These are phyloP conservation scores for Cyanoderma ruficeps DNA, from an alignment of 2,113 vertebrate species.

Conservation along the genomic window DNA sequence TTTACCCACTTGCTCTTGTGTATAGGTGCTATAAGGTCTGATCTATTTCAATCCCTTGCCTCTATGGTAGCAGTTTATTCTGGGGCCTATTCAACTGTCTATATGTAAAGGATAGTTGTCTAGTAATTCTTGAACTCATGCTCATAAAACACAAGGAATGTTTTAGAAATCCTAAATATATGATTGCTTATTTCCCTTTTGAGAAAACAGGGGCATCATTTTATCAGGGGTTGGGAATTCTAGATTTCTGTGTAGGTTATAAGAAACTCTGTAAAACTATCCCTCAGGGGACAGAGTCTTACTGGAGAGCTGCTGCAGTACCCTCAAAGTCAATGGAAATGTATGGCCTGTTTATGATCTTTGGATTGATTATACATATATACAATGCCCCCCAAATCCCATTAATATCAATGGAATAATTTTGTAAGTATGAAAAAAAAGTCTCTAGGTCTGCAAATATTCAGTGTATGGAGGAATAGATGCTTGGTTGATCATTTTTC, in stretches of 20 bases:
- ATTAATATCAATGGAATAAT: not conserved
- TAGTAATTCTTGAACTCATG: not conserved
- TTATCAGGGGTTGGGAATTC: not conserved
- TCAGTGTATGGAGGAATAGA: not conserved
- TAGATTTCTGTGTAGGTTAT: not conserved
- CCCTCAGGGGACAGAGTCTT: not conserved
- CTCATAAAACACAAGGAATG: not conserved
- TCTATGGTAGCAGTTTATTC: not conserved
- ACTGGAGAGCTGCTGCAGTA: not conserved
- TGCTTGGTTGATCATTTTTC: not conserved
- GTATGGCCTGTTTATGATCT: not conserved
- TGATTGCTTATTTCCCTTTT: not conserved
- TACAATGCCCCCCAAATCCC: not conserved
- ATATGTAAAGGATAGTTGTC: not conserved
- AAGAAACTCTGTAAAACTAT: not conserved
- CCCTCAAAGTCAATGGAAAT: not conserved
- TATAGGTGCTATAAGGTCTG: not conserved
- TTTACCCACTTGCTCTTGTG: not conserved
- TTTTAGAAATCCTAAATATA: not conserved
- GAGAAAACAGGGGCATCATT: not conserved
- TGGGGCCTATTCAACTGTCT: not conserved
- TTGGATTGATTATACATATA: not conserved
- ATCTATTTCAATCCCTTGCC: not conserved
- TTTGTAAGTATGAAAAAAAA: not conserved
- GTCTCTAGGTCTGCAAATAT: not conserved